Conservation (phyloP, 2,888 invertebrate species). For the Baronia brevicornis region DNA sequence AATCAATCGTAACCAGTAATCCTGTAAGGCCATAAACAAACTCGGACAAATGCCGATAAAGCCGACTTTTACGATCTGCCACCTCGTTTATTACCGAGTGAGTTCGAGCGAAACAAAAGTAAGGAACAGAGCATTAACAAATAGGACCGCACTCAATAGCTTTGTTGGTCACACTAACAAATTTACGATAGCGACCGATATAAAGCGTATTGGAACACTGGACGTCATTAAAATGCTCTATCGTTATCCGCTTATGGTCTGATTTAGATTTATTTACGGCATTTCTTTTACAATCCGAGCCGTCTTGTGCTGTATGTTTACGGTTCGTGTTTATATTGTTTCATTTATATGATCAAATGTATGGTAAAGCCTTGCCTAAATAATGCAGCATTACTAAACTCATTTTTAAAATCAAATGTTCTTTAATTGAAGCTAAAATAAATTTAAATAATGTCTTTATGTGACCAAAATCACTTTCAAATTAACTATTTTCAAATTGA, state of each 20-base stretch:
- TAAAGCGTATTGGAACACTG: constrained; percentile 39
- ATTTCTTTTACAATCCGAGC: constrained; percentile 29
- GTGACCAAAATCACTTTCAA: too few relatives aligned
- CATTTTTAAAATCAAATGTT: too few relatives aligned
- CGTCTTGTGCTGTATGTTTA: constrained; percentile 29
- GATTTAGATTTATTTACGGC: constrained; percentile 47
- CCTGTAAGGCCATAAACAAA: constrained; percentile 63
- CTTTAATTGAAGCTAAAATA: too few relatives aligned
- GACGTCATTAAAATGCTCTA: constrained; percentile 49
- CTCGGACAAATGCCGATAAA: constrained; percentile 56
- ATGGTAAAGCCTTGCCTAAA: too few relatives aligned
- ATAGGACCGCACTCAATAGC: constrained; percentile 47
- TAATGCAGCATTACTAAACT: too few relatives aligned
- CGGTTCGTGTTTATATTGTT: constrained; percentile 27
- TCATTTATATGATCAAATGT: constrained; percentile 24
- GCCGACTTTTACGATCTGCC: constrained; percentile 61
- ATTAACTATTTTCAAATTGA: too few relatives aligned
- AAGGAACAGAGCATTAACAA: constrained; percentile 47
- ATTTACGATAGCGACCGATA: constrained; percentile 47
- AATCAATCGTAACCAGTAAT: constrained; percentile 70
- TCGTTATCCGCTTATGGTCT: constrained; percentile 33
- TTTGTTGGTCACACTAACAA: constrained; percentile 44
- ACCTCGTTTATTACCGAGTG: constrained; percentile 60
- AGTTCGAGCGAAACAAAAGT: constrained; percentile 50
- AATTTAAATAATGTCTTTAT: too few relatives aligned